These are phyloP conservation scores for Myanophis thanlyinensis DNA, from an alignment of 2,113 vertebrate species.

Conservation along the genomic window DNA sequence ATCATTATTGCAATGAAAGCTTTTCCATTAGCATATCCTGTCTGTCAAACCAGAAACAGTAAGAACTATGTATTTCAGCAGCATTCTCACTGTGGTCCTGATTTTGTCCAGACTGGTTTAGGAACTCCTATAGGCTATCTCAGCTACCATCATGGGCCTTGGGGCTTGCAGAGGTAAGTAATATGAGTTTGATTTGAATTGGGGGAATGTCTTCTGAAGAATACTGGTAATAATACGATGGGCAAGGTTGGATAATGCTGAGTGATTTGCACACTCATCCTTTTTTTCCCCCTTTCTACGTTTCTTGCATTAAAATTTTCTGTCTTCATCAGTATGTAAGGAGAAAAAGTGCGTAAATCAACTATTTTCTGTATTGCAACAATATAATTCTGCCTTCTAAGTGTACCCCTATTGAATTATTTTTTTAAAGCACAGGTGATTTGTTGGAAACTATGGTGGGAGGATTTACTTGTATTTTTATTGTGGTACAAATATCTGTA, in stretches of 20 bases:
- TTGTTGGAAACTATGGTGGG: neutral
- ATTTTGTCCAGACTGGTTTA: slow-evolving; percentile 50
- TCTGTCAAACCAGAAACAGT: slow-evolving; percentile 39
- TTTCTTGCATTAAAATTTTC: neutral
- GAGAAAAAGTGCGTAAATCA: neutral
- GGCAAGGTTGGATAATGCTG: neutral
- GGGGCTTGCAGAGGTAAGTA: slow-evolving; percentile 66
- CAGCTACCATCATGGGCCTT: slow-evolving; percentile 53
- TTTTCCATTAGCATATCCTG: slow-evolving; percentile 59
- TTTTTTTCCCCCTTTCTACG: neutral
- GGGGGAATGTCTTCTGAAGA: neutral
- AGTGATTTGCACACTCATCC: neutral
- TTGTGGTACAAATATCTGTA: neutral
- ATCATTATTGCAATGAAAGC: slow-evolving; percentile 62
- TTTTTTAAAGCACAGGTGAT: neutral
- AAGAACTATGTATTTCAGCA: slow-evolving; percentile 54
- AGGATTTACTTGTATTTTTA: neutral
- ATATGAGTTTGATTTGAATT: fast-evolving
- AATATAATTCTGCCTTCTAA: neutral
- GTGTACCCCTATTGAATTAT: neutral
- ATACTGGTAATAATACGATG: neutral
- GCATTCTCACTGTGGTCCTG: slow-evolving; percentile 32
- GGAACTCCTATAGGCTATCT: slow-evolving; percentile 54
- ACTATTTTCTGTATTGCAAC: neutral
- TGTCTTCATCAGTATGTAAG: neutral